Conservation (phyloP, 2,113 vertebrate genomes). For the Asarcornis scutulata region DNA sequence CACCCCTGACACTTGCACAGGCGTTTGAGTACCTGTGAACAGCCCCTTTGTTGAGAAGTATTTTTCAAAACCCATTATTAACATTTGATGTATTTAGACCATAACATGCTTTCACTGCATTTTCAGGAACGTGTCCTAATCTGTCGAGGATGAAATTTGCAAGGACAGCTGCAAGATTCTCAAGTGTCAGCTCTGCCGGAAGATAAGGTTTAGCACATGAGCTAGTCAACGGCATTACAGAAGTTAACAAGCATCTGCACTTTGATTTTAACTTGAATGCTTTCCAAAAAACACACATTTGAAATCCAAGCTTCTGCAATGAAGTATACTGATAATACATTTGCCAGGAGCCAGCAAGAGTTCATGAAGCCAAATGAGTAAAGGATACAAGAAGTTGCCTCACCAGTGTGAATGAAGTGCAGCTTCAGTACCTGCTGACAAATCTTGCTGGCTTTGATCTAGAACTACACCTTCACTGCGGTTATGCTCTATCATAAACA, state of each 20-base stretch:
- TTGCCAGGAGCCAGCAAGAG: neutral
- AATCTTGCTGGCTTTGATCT: neutral
- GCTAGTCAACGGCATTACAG: neutral
- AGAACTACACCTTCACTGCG: neutral
- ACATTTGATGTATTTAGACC: neutral
- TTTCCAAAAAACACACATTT: neutral
- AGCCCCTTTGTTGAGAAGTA: neutral
- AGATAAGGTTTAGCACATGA: neutral
- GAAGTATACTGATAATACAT: neutral
- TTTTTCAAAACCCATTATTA: neutral
- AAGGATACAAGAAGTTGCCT: conserved; percentile 23
- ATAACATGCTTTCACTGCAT: neutral
- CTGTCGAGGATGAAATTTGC: neutral
- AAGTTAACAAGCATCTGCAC: neutral
- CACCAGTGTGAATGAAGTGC: neutral
- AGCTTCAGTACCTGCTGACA: neutral
- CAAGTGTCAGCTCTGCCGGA: conserved; percentile 14
- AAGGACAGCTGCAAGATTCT: conserved; percentile 10
- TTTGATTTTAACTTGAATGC: conserved; percentile 13
- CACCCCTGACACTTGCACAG: fast-evolving
- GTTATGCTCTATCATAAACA: neutral
- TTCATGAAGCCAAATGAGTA: neutral
- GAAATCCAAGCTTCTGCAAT: conserved; percentile 20
- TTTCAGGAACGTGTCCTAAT: conserved; percentile 19
- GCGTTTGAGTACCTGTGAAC: neutral